A percentile compares a stretch with the other conserved stretches of the same genome.
Conservation (phyloP, 2,888 invertebrate species). For the Yponomeuta evonymella region DNA sequence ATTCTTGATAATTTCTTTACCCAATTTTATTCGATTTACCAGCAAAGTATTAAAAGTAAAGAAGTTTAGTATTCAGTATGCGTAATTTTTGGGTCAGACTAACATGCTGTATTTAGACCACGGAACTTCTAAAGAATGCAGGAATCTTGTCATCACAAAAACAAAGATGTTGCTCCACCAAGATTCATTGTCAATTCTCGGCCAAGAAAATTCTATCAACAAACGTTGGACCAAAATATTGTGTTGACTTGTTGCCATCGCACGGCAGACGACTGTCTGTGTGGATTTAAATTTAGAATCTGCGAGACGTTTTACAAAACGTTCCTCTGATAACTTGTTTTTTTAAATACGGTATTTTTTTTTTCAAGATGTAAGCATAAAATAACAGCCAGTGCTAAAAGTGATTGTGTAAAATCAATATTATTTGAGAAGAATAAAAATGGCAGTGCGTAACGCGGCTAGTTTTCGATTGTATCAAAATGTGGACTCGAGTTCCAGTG, state of each 20-base stretch:
- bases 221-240: conserved; percentile 29
- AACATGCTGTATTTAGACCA: background rate
- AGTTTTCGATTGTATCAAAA: conserved; percentile 49
- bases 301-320: conserved; percentile 53
- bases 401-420: background rate
- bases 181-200: background rate
- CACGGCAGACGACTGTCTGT: conserved; percentile 32
- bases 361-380: background rate
- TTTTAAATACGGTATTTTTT: background rate
- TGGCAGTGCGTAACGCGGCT: conserved; percentile 42
- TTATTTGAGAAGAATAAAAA: conserved; percentile 20
- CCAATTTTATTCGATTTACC: no score
- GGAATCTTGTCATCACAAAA: background rate
- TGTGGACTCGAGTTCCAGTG: conserved; percentile 47
- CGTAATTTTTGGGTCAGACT: no score
- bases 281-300: conserved; percentile 55
- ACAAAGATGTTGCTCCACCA: background rate
- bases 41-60: no score
- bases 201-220: background rate
- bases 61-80: no score
- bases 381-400: background rate
- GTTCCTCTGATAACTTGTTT: conserved; percentile 23
- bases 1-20: no score
- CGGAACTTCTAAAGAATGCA: background rate
- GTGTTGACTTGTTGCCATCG: conserved; percentile 29